Percentiles rank a stretch among this genome's conserved stretches.
Evolutionary conservation across 2,888 invertebrate genomes (phyloP).

Genomic region (Sepioteuthis lessoniana): DNA sequence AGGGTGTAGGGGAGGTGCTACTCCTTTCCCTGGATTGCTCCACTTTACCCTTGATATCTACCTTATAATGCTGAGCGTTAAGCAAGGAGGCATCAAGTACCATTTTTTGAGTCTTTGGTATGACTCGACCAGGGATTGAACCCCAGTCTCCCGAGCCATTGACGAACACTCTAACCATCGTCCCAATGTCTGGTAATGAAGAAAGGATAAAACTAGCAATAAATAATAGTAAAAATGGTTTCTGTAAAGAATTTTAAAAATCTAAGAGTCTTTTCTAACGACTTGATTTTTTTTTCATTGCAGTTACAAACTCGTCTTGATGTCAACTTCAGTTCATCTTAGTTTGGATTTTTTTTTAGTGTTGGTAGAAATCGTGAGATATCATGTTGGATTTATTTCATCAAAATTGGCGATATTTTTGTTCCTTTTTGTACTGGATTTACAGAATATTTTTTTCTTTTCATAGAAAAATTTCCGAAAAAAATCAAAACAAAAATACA

Average conservation of each 20-base stretch:
- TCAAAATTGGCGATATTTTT: background rate
- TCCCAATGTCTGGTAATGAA: too few species aligned
- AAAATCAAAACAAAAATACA: background rate
- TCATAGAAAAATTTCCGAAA: background rate
- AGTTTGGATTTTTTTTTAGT: background rate
- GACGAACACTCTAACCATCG: too few species aligned
- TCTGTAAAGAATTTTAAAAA: background rate
- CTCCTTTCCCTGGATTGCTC: too few species aligned
- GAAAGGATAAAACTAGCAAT: too few species aligned
- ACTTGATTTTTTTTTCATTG: background rate
- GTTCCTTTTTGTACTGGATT: background rate
- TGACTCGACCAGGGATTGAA: too few species aligned
- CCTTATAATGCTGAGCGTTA: too few species aligned
- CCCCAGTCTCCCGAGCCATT: too few species aligned
- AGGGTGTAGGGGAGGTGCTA: too few species aligned
- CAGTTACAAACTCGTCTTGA: background rate
- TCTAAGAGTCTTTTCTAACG: background rate
- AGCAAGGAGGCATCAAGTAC: too few species aligned
- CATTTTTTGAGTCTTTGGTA: too few species aligned
- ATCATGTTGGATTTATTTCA: background rate
- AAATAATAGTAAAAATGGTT: background rate
- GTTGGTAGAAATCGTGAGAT: background rate
- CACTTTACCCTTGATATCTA: too few species aligned
- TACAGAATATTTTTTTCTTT: background rate
- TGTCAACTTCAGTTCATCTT: background rate